Base-by-base conservation (phyloP, 2,888 invertebrate species). In the Orthosia incerta region DNA sequence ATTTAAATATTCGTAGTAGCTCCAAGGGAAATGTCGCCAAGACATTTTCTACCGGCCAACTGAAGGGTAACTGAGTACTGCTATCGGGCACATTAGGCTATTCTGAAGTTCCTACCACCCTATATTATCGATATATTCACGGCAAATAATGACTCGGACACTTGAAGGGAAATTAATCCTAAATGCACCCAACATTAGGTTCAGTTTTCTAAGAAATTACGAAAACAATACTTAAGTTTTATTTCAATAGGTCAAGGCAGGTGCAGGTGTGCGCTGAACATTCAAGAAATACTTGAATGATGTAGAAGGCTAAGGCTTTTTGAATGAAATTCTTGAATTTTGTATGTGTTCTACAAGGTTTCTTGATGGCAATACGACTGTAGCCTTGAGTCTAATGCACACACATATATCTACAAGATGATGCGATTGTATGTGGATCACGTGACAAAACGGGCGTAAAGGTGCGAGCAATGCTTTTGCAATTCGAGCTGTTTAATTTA, bases 181-280 rank as follows among this genome's bases (percentile, higher is more conserved):
- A 48, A 53, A 26, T 59, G 57, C 74, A 63, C 12, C 39, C 0
- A 0, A 2, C 16, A 23, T 59, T 73, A 79, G 26, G 63, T 79
- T 20, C 15, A 59, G 11, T 73, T 73, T 73, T 79, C 7, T 0
- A 26, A 12, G 18, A 7, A 31, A 26, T 1, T 20, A 16, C 12
- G n/a, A 31, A 26, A 26, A 15, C 0, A 12, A 4, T 39, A 18
- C 18, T 15, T 46, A 4, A n/a, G 4, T 31, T 31, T 31, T 4
- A 56, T 18, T 18, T 18, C 57, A 57, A 57, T n/a, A 39, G 39
- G 59, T 13, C 59, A 57, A 31, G 31, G 31, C n/a, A 16, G 3
- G 4, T 23, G n/a, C 20, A 26, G 7, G 46, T 16, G 23, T 71
- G 15, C 13, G 48, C 12, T 39, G 18, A 0, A 31, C 15, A 59